Percentiles rank a stretch among this genome's conserved stretches.
Evolutionary conservation across 2,797 vertebrate genomes (phyloP).

Genomic region (Tapirus indicus): DNA sequence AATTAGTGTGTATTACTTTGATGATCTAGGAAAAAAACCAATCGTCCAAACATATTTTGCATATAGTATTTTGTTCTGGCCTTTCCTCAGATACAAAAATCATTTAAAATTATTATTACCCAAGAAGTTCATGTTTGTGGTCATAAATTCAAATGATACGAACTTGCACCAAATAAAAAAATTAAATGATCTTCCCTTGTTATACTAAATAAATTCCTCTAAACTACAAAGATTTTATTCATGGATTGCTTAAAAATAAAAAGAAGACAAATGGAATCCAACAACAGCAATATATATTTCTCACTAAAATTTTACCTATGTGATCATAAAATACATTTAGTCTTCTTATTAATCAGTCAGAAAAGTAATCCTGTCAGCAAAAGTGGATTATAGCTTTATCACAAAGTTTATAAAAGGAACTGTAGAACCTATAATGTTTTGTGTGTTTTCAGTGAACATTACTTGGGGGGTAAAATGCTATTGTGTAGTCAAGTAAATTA

Average conservation of each 20-base stretch:
- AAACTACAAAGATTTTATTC: constrained; percentile 45
- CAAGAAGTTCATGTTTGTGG: constrained; percentile 18
- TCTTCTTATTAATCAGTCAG: constrained; percentile 66
- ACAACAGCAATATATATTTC: constrained; percentile 42
- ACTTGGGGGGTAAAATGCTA: constrained; percentile 3
- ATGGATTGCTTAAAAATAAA: constrained; percentile 33
- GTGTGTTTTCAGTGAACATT: constrained; percentile 12
- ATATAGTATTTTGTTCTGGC: neutral
- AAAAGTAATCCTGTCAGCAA: constrained; percentile 67
- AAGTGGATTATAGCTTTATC: constrained; percentile 47
- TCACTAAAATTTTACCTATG: constrained; percentile 52
- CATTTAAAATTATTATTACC: constrained; percentile 35
- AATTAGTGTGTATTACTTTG: neutral
- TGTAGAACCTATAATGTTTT: neutral
- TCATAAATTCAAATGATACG: constrained; percentile 10
- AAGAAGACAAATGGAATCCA: constrained; percentile 37
- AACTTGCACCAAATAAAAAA: constrained; percentile 18
- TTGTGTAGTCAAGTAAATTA: constrained; percentile 17
- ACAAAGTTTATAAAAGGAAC: constrained; percentile 58
- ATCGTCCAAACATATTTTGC: neutral
- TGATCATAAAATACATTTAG: constrained; percentile 65
- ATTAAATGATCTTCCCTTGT: neutral
- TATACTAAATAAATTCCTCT: neutral
- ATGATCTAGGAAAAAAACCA: neutral
- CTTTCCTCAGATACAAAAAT: constrained; percentile 22